These are phyloP conservation scores for Diplosoma virens DNA, from an alignment of 23 tunicate species.

Conservation along the genomic window DNA sequence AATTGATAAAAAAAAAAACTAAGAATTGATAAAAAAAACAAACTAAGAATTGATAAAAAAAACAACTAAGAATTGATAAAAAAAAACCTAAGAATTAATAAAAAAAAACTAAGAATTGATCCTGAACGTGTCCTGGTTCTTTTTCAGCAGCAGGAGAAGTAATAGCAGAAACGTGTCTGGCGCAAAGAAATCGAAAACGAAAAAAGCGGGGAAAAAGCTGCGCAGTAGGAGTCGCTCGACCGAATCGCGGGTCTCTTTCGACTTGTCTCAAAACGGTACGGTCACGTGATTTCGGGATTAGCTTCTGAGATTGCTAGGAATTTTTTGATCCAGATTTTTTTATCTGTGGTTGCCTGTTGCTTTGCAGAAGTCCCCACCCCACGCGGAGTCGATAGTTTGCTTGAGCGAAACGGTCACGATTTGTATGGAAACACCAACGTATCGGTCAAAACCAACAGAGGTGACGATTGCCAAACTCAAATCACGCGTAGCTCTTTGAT, in stretches of 20 bases:
- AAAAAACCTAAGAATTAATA: too few species aligned
- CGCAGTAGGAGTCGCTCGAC: conserved; percentile 63
- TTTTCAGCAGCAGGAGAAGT: conserved; percentile 5
- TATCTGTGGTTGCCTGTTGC: too few species aligned
- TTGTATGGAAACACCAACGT: conserved; percentile 16
- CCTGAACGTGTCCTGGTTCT: too few species aligned
- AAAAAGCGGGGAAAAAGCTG: background rate
- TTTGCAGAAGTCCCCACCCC: conserved; percentile 46
- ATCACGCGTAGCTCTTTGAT: too few species aligned
- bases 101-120: too few species aligned
- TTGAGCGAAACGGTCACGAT: conserved; percentile 69
- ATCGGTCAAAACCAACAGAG: background rate
- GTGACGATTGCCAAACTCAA: too few species aligned
- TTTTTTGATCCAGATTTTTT: background rate
- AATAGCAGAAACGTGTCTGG: background rate
- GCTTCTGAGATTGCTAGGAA: background rate
- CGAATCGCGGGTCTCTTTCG: conserved; percentile 60
- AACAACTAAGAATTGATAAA: too few species aligned
- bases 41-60: too few species aligned
- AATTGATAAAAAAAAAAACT: too few species aligned
- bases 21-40: too few species aligned
- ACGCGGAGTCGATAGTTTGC: conserved; percentile 64
- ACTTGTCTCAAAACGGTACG: conserved; percentile 9
- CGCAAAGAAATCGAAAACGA: background rate
- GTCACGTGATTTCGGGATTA: background rate